Base-by-base conservation (phyloP, 2,888 invertebrate genomes). In the Cactoblastis cactorum region DNA sequence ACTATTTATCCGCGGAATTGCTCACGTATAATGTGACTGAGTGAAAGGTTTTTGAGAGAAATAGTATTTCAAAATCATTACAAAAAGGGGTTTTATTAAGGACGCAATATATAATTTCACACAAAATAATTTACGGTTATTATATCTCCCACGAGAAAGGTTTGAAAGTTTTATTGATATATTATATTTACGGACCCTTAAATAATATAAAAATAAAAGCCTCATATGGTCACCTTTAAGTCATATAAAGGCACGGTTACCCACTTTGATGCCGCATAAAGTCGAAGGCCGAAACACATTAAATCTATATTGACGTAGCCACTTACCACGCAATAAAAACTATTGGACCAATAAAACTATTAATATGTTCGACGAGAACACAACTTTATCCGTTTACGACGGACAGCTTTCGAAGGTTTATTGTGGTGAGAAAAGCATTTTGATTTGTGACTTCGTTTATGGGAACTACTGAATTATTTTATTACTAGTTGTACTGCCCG, bases 211-310 rank as follows among this genome's bases (percentile, higher is more conserved):
- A n/a, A n/a, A n/a, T n/a, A n/a, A n/a, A n/a, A n/a, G n/a, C n/a
- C n/a, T n/a, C n/a, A 41, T 41, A 22, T n/a, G 41, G 19, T 9
- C 41, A 22, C 14, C 32, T 15, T 45, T 18, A 17, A 9, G 28
- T 14, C 45, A 17, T 22, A 41, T 28, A 45, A 45, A 24, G 32
- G 15, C 45, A 28, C 43, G 24, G 5, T 49, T 3, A 22, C 22
- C 22, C 22, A 22, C n/a, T 22, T 49, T 18, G 32, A 33, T 37
- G 41, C 48, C 50, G 57, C 62, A 64, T 69, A 69, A 72, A 71
- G 71, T 62, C 67, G 63, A 72, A 65, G 65, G 58, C 61, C 50
- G 53, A 51, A 39, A 59, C 57, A 65, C 60, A 66, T 65, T 58
- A 65, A 61, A 19, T 35, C 41, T 51, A 50, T 19, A 39, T 12